These are phyloP conservation scores for Micronycteris hirsuta DNA, from an alignment of 2,113 vertebrate species.

Conservation along the genomic window DNA sequence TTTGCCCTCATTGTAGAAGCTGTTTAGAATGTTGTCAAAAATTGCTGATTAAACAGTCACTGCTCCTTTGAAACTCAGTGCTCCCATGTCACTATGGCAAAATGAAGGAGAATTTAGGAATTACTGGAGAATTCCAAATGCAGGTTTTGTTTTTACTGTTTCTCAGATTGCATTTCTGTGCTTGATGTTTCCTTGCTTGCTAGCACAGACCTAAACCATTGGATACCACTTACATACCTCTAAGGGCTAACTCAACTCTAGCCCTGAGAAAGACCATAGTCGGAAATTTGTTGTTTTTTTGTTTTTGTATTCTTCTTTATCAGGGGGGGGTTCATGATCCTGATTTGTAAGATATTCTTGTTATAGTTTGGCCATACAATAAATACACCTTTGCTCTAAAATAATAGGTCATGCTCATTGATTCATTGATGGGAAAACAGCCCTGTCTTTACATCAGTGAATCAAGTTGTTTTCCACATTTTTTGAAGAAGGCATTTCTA, in stretches of 20 bases:
- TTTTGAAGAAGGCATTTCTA: background rate
- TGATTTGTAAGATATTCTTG: background rate
- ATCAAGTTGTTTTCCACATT: background rate
- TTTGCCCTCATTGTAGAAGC: background rate
- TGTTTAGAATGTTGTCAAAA: background rate
- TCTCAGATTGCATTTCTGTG: background rate
- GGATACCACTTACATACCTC: background rate
- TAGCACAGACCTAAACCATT: background rate
- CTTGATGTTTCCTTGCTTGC: background rate
- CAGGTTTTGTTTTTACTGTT: background rate
- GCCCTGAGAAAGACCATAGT: background rate
- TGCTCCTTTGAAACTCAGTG: background rate
- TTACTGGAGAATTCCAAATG: background rate
- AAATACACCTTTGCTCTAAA: constrained; percentile 17
- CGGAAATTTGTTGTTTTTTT: background rate
- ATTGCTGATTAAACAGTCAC: background rate
- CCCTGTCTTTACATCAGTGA: background rate
- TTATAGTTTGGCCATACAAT: background rate
- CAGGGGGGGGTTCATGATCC: background rate
- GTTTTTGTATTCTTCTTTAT: background rate
- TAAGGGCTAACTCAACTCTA: background rate
- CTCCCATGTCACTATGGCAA: background rate
- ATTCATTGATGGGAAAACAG: background rate
- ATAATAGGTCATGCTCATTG: background rate
- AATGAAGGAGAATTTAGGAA: background rate